Evolutionary conservation across 2,113 vertebrate genomes (phyloP).

Genomic region (Phoxinus phoxinus): DNA sequence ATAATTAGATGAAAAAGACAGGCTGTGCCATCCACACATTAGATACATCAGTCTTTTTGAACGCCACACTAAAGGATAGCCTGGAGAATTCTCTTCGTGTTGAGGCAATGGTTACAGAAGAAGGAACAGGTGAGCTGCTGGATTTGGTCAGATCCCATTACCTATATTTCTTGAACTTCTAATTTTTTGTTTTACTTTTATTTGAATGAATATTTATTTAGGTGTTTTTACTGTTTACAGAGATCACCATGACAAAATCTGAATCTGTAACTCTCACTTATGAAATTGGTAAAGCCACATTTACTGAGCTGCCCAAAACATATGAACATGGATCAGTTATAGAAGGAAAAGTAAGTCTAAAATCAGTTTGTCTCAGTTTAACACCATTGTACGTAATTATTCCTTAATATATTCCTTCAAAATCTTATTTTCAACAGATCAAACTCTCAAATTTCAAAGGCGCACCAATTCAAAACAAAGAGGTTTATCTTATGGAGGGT

Average conservation of each 20-base stretch:
- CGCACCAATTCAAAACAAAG: constrained; percentile 55
- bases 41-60: constrained; percentile 54
- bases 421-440: constrained; percentile 58
- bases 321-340: constrained; percentile 60
- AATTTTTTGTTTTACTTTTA: background rate
- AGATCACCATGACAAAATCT: background rate
- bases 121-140: constrained; percentile 67
- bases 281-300: constrained; percentile 65
- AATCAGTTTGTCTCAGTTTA: background rate
- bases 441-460: constrained; percentile 63
- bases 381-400: background rate
- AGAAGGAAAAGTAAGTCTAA: constrained; percentile 66
- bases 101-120: constrained; percentile 58
- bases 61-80: background rate
- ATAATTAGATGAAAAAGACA: background rate
- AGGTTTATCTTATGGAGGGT: constrained; percentile 61
- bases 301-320: constrained; percentile 65
- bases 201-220: background rate
- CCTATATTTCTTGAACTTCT: background rate
- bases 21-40: constrained; percentile 5
- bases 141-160: too few relatives aligned
- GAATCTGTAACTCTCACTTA: constrained; percentile 42
- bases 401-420: background rate
- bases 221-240: background rate
- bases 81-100: constrained; percentile 9